A percentile compares a stretch with the other conserved stretches of the same genome.
phyloP scores from a whole-genome alignment of 2,797 vertebrate species.

The Paedocypris micromegethes region DNA sequence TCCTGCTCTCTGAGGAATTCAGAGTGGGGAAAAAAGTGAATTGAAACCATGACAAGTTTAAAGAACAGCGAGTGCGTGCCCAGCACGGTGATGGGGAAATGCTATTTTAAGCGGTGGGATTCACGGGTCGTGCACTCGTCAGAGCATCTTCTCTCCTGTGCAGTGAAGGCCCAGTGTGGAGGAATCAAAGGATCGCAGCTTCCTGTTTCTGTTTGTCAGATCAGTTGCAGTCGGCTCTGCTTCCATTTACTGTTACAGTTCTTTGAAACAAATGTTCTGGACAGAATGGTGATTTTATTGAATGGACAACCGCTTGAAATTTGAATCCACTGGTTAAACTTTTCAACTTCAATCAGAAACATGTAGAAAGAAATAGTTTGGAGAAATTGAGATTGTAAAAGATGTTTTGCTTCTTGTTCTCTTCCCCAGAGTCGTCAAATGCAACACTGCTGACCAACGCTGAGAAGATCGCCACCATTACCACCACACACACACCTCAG shows the following conservation, averaged over 20 bases:
- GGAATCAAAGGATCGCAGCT: conserved; percentile 12
- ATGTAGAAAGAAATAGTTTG: too few species aligned
- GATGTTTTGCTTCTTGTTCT: too few species aligned
- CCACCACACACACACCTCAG: conserved; percentile 92
- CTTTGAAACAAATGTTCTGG: too few species aligned
- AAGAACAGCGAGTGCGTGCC: conserved; percentile 18
- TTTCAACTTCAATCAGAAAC: too few species aligned
- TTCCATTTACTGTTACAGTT: too few species aligned
- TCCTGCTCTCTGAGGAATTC: conserved; percentile 29
- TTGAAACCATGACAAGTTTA: neutral
- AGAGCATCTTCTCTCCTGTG: conserved; percentile 15
- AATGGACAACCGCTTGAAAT: too few species aligned
- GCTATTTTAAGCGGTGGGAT: conserved; percentile 34
- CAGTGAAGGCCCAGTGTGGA: conserved; percentile 7
- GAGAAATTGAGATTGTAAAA: too few species aligned
- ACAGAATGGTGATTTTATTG: too few species aligned
- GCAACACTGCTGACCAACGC: conserved; percentile 95
- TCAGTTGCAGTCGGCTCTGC: too few species aligned
- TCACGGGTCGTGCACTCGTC: conserved; percentile 23
- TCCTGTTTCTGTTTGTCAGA: too few species aligned
- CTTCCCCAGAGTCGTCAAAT: conserved; percentile 86
- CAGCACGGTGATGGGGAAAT: conserved; percentile 35
- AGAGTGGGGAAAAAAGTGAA: conserved; percentile 39
- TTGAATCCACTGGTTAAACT: too few species aligned
- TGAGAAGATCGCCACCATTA: conserved; percentile 98